Evolutionary conservation across 2,888 invertebrate genomes (phyloP), one percentile per base, ranked within the genome.

Genomic region (Frankliniella intonsa): DNA sequence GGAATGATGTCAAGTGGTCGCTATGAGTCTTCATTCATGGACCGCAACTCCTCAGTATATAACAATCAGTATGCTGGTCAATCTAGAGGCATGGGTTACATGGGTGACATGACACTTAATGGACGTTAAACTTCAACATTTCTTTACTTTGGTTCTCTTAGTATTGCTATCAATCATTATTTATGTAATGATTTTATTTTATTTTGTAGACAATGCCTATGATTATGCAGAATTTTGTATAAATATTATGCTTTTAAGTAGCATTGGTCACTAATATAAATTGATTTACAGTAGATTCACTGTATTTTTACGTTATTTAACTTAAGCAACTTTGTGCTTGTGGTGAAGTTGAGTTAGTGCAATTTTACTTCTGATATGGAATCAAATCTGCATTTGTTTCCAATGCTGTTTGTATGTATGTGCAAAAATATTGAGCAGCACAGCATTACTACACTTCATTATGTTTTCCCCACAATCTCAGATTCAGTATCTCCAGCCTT

Each of bases 221-320:
- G 25, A 76, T 76, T 76, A 76, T 25, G 69, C 69, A 76, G 25
- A 14, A 25, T n/a, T 12, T 76, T 76, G 69, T 76, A 76, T 76
- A 76, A 9, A 76, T 76, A 76, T 25, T 76, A 25, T 76, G 69
- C 69, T 76, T 76, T 76, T 76, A 76, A 25, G 25, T 76, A 76
- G 69, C 69, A 76, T 76, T 76, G 25, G 12, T 76, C 69, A 76
- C 69, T 76, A 76, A 76, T 76, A 76, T 76, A 25, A 22, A 55
- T 55, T 38, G 17, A 76, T 22, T 76, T 69, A 76, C 69, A 76
- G 69, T 76, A 76, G 69, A 22, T 76, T 10, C 69, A 76, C 69
- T 76, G 69, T 76, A 76, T 76, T 76, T 76, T 76, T 76, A 76
- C 22, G 69, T 76, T 76, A 76, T 76, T 76, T 76, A 76, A 76